Evolutionary conservation across 1,140 invertebrate species (phyloP), one percentile per base, ranked within the genome.

Genomic region (Drosophila arizonae): DNA sequence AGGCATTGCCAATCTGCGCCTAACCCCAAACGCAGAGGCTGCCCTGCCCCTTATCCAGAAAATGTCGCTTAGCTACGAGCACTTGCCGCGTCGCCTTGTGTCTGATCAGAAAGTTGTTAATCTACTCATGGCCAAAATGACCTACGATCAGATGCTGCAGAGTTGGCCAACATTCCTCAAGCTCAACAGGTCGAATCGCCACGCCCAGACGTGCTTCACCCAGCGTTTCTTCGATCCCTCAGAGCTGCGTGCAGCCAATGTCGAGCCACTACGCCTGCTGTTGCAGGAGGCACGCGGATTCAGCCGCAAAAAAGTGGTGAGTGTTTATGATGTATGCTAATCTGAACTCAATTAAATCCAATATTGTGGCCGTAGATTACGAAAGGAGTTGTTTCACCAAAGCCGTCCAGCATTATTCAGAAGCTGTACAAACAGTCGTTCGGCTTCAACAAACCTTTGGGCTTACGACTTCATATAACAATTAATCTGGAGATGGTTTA

Each of bases 401-500:
- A 11, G n/a, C 67, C 21, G 45, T 55, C 57, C 0, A 79, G 41
- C 9, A 69, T 85, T 2, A 61, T 90, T 41, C 51, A 46, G 0
- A 61, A 55, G 21, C 39, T 90, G 0, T 91, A 88, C 21, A 62
- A 69, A 41, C 11, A 63, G 8, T 91, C 90, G 2, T 91, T 91
- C 41, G 87, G 87, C 11, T 28, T 60, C 36, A 88, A 91, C 61
- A 73, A 78, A 33, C 57, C 74, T 0, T 33, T 79, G 6, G 90
- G 86, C 1, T 41, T 76, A 17, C 87, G 90, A 0, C 36, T 91
- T 45, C 72, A 81, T 64, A 86, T 91, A 9, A 91, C 90, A 9
- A 57, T 91, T 0, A 91, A 84, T 72, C 61, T 91, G 48, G 87
- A 91, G 65, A 58, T 54, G 43, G 60, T 56, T 41, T 91, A 91